Base-by-base conservation (phyloP, 1,140 invertebrate species). In the Heliconius melpomene region DNA sequence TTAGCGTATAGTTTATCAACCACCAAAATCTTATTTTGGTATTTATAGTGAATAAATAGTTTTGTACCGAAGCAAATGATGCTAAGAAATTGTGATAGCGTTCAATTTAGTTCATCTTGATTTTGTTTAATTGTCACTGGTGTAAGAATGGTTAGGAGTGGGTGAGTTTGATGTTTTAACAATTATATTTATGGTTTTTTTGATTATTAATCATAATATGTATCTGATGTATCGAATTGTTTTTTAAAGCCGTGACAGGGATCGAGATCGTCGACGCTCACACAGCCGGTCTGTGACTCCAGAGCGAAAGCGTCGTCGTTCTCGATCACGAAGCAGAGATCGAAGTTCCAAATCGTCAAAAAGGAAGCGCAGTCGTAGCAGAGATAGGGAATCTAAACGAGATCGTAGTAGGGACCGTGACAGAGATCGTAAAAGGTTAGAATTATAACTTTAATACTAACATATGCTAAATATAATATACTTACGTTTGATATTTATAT, bases 251-350 rank as follows among this genome's bases (percentile, higher is more conserved):
- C 91, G 93, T 75, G 91, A 94, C 77, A 85, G 92, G 66, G 93
- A 94, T 77, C 92, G 94, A 3, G 91, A 93, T 76, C 90, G 94
- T 3, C 87, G 93, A 52, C 90, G 94, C 7, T 95, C 94, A 8
- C 92, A 91, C 26, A 95, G 95, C 77, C 93, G 96, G 70, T 96
- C 96, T 20, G 86, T 86, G 8, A 95, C 94, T 38, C 95, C 95
- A 32, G 96, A 96, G 81, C 94, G 96, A 77, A 96, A 96, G 83
- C 85, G 93, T 23, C 82, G 92, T 36, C 94, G 96, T 46, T 95
- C 96, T 3, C 91, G 96, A 23, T 96, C 96, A 11, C 94, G 96
- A 77, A 97, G 96, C 83, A 94, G 96, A 82, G 96, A 96, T 26
- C 94, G 96, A 54, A 89, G 80, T 71, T 92, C 94, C 2, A 95